Percentiles rank a stretch among this genome's conserved stretches.
Conservation (phyloP, 2,113 vertebrate genomes). For the Rhynchopsitta pachyrhyncha region DNA sequence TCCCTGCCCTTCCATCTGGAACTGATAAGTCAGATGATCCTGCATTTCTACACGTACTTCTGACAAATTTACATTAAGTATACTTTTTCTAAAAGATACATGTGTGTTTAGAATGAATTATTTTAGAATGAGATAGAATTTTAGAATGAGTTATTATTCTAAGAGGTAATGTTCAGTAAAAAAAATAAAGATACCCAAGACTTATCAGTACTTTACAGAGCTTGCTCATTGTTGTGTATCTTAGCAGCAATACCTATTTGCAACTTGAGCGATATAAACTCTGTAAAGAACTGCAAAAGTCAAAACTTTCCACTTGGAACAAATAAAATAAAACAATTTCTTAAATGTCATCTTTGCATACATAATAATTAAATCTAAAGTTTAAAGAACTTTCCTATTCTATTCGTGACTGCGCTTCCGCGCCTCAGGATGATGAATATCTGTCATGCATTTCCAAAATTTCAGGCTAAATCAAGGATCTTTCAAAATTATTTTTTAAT, state of each 20-base stretch:
- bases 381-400: not conserved
- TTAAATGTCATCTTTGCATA: not conserved
- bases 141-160: not conserved
- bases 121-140: not conserved
- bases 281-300: not conserved
- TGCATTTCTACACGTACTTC: not conserved
- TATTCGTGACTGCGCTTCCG: not conserved
- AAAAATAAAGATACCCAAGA: not conserved
- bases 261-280: not conserved
- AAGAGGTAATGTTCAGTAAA: not conserved
- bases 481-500: not conserved
- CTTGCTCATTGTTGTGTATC: not conserved
- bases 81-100: not conserved
- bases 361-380: not conserved
- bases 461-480: not conserved
- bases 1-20: not conserved
- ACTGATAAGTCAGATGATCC: not conserved
- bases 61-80: not conserved
- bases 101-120: not conserved
- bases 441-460: not conserved
- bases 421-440: not conserved
- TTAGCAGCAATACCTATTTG: not conserved
- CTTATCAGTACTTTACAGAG: not conserved
- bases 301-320: not conserved
- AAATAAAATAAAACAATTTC: not conserved